Percentiles rank a stretch among this genome's conserved stretches.
phyloP scores from a whole-genome alignment of 2,888 invertebrate species.

The Chaetogeoica ovagalla region DNA sequence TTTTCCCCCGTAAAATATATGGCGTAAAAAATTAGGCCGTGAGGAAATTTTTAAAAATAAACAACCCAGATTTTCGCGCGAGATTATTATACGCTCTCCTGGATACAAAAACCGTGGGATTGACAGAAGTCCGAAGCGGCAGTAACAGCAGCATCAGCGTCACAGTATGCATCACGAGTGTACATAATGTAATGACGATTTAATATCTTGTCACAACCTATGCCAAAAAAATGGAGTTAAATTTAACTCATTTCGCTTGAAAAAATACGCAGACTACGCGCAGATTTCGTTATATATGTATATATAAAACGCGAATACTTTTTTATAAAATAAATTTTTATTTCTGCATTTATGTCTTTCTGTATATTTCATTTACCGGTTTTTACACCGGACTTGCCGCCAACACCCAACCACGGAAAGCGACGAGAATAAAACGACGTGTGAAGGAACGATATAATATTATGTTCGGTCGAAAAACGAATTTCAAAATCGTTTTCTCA shows the following conservation, averaged over 20 bases:
- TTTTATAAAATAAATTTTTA: too few relatives aligned
- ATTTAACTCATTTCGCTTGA: constrained; percentile 52
- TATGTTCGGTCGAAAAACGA: too few relatives aligned
- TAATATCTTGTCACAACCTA: constrained; percentile 52
- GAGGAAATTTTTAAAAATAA: constrained; percentile 50
- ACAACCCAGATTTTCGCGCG: constrained; percentile 46
- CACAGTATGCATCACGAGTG: constrained; percentile 47
- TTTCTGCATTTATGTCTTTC: too few relatives aligned
- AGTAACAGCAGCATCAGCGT: constrained; percentile 1
- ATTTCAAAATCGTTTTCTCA: too few relatives aligned
- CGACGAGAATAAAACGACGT: too few relatives aligned
- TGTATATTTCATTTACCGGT: too few relatives aligned
- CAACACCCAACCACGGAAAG: too few relatives aligned
- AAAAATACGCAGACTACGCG: constrained; percentile 48
- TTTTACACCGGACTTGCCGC: too few relatives aligned
- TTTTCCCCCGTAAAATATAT: constrained; percentile 25
- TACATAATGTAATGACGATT: constrained; percentile 53
- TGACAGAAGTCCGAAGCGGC: constrained; percentile 39
- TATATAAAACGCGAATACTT: too few relatives aligned
- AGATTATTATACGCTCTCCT: constrained; percentile 47
- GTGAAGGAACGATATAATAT: too few relatives aligned
- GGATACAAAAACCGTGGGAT: constrained; percentile 53
- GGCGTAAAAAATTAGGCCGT: constrained; percentile 36
- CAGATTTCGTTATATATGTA: constrained; percentile 16
- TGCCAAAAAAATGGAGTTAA: constrained; percentile 53